phyloP scores from a whole-genome alignment of 2,888 invertebrate species.

The Cheilosia grossa region DNA sequence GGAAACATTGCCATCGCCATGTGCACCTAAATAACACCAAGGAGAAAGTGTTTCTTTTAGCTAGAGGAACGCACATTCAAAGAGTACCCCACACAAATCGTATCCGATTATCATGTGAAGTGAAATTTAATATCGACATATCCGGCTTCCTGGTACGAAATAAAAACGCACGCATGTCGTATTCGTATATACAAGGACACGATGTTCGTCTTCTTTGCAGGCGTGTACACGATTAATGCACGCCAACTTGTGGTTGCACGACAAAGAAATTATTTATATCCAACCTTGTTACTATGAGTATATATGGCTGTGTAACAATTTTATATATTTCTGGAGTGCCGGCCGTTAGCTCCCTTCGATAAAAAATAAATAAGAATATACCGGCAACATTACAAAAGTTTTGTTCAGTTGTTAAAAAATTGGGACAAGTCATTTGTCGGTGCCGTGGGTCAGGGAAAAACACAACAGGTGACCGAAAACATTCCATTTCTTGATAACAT shows the following conservation, averaged over 20 bases:
- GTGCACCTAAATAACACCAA: neutral
- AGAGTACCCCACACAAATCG: constrained; percentile 1
- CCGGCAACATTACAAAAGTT: neutral
- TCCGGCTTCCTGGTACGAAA: constrained; percentile 46
- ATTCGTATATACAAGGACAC: constrained; percentile 32
- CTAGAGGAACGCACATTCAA: neutral
- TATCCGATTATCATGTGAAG: constrained; percentile 28
- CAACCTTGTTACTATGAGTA: neutral
- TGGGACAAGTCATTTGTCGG: constrained; percentile 21
- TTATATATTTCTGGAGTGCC: constrained; percentile 18
- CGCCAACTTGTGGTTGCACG: constrained; percentile 18
- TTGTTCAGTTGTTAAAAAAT: constrained; percentile 7
- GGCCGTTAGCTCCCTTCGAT: neutral
- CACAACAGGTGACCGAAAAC: neutral
- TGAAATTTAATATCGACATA: constrained; percentile 40
- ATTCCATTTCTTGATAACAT: constrained; percentile 3
- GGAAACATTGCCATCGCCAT: neutral
- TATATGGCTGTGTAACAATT: constrained; percentile 4
- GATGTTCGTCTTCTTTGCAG: neutral
- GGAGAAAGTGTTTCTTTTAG: constrained; percentile 19
- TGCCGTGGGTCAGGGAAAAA: constrained; percentile 24
- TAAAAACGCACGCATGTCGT: neutral
- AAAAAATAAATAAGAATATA: neutral
- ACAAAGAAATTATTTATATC: neutral
- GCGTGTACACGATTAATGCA: neutral